Evolutionary conservation across 2,113 vertebrate genomes (phyloP).

Genomic region (Petaurus breviceps): DNA sequence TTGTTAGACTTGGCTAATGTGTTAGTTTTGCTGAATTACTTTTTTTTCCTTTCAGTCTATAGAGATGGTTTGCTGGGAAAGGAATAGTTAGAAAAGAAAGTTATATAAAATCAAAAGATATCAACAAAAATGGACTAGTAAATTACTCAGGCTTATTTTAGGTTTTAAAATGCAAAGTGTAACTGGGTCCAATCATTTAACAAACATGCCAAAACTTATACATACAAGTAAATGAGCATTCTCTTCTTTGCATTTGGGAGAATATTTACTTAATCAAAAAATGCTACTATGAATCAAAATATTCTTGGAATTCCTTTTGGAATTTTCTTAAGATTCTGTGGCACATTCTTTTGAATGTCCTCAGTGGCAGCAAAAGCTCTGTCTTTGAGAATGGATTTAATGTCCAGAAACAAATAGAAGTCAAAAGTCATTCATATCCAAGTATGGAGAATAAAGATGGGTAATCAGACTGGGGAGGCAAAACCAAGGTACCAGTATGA

Average conservation of each 20-base stretch:
- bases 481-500: neutral
- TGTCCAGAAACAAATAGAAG: neutral
- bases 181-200: neutral
- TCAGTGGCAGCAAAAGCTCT: neutral
- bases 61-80: neutral
- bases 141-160: neutral
- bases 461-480: neutral
- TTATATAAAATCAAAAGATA: neutral
- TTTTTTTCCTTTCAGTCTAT: neutral
- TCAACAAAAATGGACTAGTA: neutral
- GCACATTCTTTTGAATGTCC: neutral
- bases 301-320: neutral
- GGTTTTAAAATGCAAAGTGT: neutral
- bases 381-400: neutral
- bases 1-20: neutral
- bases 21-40: neutral
- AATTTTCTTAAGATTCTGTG: neutral
- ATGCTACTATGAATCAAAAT: neutral
- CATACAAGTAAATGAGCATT: neutral
- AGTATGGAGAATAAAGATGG: neutral
- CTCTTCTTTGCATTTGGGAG: neutral
- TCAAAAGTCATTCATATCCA: neutral
- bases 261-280: neutral
- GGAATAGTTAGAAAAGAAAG: neutral
- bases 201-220: neutral